Conservation (phyloP, 2,113 vertebrate species). For the Alethe diademata region DNA sequence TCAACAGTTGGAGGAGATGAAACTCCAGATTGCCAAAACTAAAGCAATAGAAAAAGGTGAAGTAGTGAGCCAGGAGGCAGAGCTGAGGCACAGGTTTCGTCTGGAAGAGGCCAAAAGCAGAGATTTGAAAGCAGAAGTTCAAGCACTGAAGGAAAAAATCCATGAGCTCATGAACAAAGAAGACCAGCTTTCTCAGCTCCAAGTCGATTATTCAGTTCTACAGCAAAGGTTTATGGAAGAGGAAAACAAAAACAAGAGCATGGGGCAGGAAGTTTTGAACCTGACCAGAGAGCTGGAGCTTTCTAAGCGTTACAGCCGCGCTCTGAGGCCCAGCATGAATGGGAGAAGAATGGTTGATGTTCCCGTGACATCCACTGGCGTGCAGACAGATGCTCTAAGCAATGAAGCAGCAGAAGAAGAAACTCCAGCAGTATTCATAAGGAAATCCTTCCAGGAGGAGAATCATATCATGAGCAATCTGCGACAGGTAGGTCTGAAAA, state of each 20-base stretch:
- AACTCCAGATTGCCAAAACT: constrained; percentile 85
- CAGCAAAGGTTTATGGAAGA: constrained; percentile 88
- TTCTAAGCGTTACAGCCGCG: constrained; percentile 87
- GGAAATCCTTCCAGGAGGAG: constrained; percentile 92
- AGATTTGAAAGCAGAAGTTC: constrained; percentile 87
- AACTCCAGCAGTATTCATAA: constrained; percentile 90
- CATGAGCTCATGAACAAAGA: constrained; percentile 97
- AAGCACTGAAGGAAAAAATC: constrained; percentile 95
- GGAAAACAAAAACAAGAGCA: constrained; percentile 84
- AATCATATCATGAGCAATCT: constrained; percentile 96
- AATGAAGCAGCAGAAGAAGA: constrained; percentile 82
- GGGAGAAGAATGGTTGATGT: constrained; percentile 88
- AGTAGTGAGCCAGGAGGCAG: constrained; percentile 83
- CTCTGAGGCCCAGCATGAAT: constrained; percentile 85
- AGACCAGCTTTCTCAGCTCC: constrained; percentile 93
- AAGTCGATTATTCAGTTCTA: constrained; percentile 87
- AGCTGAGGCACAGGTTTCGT: constrained; percentile 83
- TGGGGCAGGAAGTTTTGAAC: constrained; percentile 83
- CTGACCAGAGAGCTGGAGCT: constrained; percentile 88
- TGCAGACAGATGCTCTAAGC: constrained; percentile 84
- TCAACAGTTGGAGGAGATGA: constrained; percentile 89
- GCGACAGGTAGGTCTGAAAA: constrained; percentile 85
- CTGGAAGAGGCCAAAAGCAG: constrained; percentile 86
- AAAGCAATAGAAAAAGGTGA: constrained; percentile 93
- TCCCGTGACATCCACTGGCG: constrained; percentile 84